Conservation (phyloP, 2,113 vertebrate species). For the Archilochus colubris region DNA sequence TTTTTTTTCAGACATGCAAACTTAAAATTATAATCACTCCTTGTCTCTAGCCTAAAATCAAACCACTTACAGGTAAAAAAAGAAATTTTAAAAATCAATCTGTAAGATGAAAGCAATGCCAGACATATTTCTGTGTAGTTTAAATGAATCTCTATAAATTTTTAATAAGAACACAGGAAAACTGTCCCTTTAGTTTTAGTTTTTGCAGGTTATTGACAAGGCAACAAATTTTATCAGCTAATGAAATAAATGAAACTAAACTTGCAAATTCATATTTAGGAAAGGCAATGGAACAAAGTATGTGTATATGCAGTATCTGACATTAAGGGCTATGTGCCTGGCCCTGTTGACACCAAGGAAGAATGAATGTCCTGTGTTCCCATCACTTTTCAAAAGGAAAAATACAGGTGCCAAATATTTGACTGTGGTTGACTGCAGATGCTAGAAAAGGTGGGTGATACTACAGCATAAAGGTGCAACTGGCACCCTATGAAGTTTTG, state of each 20-base stretch:
- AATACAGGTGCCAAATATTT: conserved; percentile 32
- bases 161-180: background rate
- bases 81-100: background rate
- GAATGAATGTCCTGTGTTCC: conserved; percentile 42
- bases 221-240: background rate
- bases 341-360: conserved; percentile 39
- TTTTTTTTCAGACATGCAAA: background rate
- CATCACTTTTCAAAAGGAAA: conserved; percentile 52
- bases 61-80: background rate
- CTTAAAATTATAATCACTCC: background rate
- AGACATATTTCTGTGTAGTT: background rate
- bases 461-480: conserved; percentile 28
- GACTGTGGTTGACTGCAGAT: conserved; percentile 48
- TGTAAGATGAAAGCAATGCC: background rate
- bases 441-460: conserved; percentile 64
- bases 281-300: conserved; percentile 14
- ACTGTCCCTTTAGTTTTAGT: background rate
- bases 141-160: background rate
- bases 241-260: background rate
- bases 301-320: background rate
- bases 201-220: conserved; percentile 4
- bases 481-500: conserved; percentile 57
- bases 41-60: background rate
- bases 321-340: conserved; percentile 9
- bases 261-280: background rate